Evolutionary conservation across 2,797 vertebrate species (phyloP).

Genomic region (Scyliorhinus canicula): DNA sequence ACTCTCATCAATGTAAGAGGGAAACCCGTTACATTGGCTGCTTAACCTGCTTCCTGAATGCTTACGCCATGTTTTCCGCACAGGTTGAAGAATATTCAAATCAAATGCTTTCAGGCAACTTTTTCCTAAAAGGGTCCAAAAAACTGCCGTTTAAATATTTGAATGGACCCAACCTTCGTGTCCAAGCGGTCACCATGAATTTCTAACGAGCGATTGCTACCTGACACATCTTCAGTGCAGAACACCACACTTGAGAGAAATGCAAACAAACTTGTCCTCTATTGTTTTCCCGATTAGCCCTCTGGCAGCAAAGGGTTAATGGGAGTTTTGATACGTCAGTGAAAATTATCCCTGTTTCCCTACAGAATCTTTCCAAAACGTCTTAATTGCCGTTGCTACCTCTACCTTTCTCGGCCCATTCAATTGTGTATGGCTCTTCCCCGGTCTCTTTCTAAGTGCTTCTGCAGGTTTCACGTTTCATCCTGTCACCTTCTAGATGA

Average conservation of each 20-base stretch:
- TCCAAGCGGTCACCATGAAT: not conserved
- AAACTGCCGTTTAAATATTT: not conserved
- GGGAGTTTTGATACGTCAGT: not conserved
- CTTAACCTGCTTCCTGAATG: not conserved
- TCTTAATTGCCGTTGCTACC: constrained; percentile 46
- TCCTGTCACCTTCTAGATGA: constrained; percentile 74
- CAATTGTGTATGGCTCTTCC: constrained; percentile 60
- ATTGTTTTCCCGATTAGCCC: constrained; percentile 41
- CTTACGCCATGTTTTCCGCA: not conserved
- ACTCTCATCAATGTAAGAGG: not conserved
- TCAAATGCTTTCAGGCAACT: not conserved
- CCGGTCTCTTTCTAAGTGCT: constrained; percentile 68
- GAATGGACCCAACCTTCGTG: not conserved
- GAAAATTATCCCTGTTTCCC: not conserved
- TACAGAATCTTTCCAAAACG: not conserved
- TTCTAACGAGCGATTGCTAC: not conserved
- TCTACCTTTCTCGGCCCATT: constrained; percentile 54
- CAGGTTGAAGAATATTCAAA: not conserved
- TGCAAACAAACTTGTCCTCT: not conserved
- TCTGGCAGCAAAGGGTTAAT: not conserved
- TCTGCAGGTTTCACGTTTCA: constrained; percentile 72
- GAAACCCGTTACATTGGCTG: not conserved
- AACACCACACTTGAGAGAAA: not conserved
- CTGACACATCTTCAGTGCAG: too few species aligned
- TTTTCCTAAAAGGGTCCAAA: not conserved